Evolutionary conservation across 1,140 invertebrate genomes (phyloP), one percentile per base, ranked within the genome.

Genomic region (Saxidomus purpurata): DNA sequence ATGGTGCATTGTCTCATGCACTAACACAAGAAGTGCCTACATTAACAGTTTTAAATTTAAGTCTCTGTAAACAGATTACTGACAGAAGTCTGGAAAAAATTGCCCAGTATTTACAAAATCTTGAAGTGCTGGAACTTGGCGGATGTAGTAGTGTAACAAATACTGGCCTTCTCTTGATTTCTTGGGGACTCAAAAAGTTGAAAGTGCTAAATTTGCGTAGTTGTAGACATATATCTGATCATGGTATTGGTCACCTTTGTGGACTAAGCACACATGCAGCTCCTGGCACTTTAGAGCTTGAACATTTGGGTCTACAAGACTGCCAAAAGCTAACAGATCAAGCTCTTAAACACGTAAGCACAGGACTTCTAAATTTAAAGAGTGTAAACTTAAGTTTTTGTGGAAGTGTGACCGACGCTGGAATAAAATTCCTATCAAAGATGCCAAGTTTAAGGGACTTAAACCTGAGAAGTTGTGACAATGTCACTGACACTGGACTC

Each of bases 331-430:
- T 99, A 19, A 98, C 98, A 43, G 98, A 99, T 95, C 98, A 98
- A 91, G 97, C 98, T 0, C 96, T 99, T 59, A 97, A 97, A 92
- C 97, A 98, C 95, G 97, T 98, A 22, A 97, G 98, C 63, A 96
- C 97, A 49, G 98, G 98, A 49, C 96, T 99, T 90, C 97, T 97
- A n/a, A 97, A 97, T 67, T 96, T 99, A 11, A 97, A 97, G 92
- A 97, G 97, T 43, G 98, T 99, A 87, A 99, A 99, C 95, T 96
- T 99, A 9, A 98, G 98, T 91, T 99, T 99, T 94, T 99, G 98
- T 96, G 98, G 98, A 0, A 98, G 98, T 90, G 97, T 99, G 38
- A 99, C 98, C 1, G 98, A 99, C 95, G 97, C 97, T 38, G 98
- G 98, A 0, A 96, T 99, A 40, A 98, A 98, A 95, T 97, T 98